These are phyloP conservation scores for Arenaria interpres DNA, from an alignment of 2,113 vertebrate genomes.

Conservation along the genomic window DNA sequence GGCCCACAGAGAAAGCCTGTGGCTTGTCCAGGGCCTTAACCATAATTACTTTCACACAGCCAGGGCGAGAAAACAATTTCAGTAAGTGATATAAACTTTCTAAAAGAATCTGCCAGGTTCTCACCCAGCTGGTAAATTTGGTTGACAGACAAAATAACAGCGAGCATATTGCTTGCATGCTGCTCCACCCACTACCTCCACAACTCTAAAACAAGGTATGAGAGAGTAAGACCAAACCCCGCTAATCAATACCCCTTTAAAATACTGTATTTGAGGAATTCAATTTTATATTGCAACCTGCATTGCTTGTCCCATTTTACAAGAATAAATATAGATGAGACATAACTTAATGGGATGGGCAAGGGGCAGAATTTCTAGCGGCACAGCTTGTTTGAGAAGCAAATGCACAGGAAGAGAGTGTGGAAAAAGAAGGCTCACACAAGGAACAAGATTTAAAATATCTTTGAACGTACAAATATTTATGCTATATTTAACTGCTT, in stretches of 20 bases:
- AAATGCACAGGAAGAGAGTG: not conserved
- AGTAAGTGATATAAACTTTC: not conserved
- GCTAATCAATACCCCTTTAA: not conserved
- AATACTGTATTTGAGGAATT: not conserved
- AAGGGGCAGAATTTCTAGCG: not conserved
- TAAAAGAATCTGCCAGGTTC: not conserved
- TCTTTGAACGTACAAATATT: conserved; percentile 23
- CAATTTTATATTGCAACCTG: not conserved
- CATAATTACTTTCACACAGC: conserved; percentile 42
- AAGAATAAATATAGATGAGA: not conserved
- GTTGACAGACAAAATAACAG: conserved; percentile 25
- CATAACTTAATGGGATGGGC: not conserved
- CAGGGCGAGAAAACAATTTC: conserved; percentile 22
- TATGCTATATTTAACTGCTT: conserved; percentile 34
- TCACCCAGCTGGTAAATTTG: not conserved
- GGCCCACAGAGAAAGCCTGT: not conserved
- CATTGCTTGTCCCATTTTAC: not conserved
- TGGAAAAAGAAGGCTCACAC: not conserved
- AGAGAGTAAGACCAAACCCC: not conserved
- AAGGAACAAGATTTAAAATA: not conserved
- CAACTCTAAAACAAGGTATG: not conserved
- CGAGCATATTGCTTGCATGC: conserved; percentile 7
- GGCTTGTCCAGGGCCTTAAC: not conserved
- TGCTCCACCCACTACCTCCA: not conserved
- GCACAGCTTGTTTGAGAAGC: not conserved